These are phyloP conservation scores for Ectropis crepuscularia DNA, from an alignment of 2,888 invertebrate genomes.

Conservation along the genomic window DNA sequence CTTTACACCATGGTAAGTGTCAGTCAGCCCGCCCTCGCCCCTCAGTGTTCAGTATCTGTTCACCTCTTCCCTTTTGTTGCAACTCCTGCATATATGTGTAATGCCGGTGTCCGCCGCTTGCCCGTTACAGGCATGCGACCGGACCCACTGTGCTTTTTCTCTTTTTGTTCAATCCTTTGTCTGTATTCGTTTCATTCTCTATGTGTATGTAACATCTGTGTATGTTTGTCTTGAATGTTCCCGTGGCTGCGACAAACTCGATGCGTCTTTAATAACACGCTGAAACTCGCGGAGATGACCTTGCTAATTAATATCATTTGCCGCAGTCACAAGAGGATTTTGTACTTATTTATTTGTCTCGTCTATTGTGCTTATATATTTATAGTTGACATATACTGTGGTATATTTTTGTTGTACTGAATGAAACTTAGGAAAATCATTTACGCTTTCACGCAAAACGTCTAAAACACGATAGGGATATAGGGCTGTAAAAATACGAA, in stretches of 20 bases:
- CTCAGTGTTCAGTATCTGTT: constrained; percentile 85
- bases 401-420: constrained; percentile 78
- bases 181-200: constrained; percentile 85
- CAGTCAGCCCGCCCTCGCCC: constrained; percentile 87
- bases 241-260: constrained; percentile 77
- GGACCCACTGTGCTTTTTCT: constrained; percentile 80
- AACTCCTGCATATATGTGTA: constrained; percentile 83
- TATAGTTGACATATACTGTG: constrained; percentile 73
- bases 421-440: constrained; percentile 84
- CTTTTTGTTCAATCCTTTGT: constrained; percentile 83
- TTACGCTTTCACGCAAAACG: constrained; percentile 85
- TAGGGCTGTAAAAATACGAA: constrained; percentile 78
- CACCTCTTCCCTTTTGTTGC: constrained; percentile 84
- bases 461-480: constrained; percentile 78
- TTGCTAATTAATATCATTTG: constrained; percentile 67
- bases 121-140: constrained; percentile 74
- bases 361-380: constrained; percentile 84
- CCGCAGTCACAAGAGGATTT: constrained; percentile 78
- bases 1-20: constrained; percentile 99
- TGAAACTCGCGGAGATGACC: constrained; percentile 47
- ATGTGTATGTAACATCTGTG: constrained; percentile 86
- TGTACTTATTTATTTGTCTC: constrained; percentile 83
- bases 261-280: constrained; percentile 54
- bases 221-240: constrained; percentile 84
- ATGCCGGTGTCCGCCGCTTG: constrained; percentile 78